phyloP scores from a whole-genome alignment of 2,113 vertebrate species.

The Sturnira hondurensis region DNA sequence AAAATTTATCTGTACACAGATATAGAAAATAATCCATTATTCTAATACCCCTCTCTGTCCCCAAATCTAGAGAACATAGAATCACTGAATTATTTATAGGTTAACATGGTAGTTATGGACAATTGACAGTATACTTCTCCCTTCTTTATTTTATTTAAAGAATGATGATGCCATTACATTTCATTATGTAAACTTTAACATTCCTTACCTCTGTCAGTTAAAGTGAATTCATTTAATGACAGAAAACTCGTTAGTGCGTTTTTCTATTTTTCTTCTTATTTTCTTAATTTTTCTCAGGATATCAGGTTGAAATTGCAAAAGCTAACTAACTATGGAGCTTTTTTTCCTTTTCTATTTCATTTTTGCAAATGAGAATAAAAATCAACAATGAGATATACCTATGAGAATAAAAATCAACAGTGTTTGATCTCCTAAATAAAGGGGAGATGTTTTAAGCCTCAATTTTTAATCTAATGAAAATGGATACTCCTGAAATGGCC shows the following conservation, averaged over 20 bases:
- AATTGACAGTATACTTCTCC: background rate
- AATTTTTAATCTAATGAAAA: background rate
- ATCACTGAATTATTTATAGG: background rate
- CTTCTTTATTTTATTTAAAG: background rate
- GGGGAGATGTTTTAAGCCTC: background rate
- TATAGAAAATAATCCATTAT: background rate
- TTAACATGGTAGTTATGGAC: background rate
- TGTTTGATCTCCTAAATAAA: background rate
- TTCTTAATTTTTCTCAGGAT: constrained; percentile 1
- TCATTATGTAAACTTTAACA: background rate
- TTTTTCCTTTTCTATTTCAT: background rate
- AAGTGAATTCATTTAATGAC: constrained; percentile 5
- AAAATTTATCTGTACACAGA: constrained; percentile 8
- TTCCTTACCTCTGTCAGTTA: background rate
- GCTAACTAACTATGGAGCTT: background rate
- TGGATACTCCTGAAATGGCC: background rate
- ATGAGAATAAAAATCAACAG: constrained; percentile 8
- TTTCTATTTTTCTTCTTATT: background rate
- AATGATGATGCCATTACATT: background rate
- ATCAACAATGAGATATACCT: background rate
- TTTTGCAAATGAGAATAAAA: background rate
- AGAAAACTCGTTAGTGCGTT: background rate
- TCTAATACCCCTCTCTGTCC: background rate
- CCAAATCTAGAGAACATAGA: background rate
- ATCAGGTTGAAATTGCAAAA: background rate